These are phyloP conservation scores for Prunella strophiata DNA, from an alignment of 2,797 vertebrate species.

Conservation along the genomic window DNA sequence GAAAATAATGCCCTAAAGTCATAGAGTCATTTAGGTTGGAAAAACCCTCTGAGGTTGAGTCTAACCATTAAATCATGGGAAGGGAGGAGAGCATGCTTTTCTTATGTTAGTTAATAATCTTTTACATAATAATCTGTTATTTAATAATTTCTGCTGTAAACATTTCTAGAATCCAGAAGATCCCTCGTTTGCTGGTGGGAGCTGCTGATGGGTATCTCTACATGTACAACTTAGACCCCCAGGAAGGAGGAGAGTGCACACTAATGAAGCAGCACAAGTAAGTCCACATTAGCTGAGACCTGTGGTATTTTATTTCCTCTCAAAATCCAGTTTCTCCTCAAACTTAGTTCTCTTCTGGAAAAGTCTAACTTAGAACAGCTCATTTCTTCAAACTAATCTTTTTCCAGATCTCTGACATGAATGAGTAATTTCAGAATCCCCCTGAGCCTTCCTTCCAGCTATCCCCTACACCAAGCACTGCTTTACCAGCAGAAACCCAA, in stretches of 20 bases:
- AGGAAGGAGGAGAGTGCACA: slow-evolving; percentile 96
- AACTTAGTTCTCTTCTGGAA: neutral
- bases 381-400: neutral
- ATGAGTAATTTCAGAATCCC: slow-evolving; percentile 52
- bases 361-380: neutral
- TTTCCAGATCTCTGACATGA: slow-evolving; percentile 3
- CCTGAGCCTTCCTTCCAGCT: neutral
- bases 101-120: neutral
- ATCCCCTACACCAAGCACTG: neutral
- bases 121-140: neutral
- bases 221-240: slow-evolving; percentile 97
- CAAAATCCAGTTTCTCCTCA: neutral
- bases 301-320: neutral
- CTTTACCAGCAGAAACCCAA: slow-evolving; percentile 28
- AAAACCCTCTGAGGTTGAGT: neutral
- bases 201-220: slow-evolving; percentile 96
- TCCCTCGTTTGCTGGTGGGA: slow-evolving; percentile 92
- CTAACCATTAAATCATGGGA: neutral
- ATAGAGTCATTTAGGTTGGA: neutral
- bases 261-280: slow-evolving; percentile 99
- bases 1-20: neutral
- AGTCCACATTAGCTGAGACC: neutral
- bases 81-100: neutral
- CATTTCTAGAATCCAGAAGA: slow-evolving; percentile 91
- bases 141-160: neutral